These are phyloP conservation scores for Bugulina stolonifera DNA, from an alignment of 2,888 invertebrate species.

Conservation along the genomic window DNA sequence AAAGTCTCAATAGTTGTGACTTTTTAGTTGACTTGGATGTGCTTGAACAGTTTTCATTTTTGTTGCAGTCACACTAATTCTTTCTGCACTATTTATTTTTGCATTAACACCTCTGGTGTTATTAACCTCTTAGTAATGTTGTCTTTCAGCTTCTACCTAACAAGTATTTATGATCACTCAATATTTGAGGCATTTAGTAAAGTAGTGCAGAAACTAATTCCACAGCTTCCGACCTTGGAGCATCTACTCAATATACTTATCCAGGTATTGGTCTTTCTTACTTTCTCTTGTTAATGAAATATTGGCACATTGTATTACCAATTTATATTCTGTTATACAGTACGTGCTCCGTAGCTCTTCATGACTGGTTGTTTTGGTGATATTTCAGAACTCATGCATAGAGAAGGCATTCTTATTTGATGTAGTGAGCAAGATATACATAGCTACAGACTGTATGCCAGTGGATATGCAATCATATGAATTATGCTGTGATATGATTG, in stretches of 20 bases:
- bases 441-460: constrained; percentile 98
- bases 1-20: too few species aligned
- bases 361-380: constrained; percentile 28
- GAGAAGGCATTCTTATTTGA: constrained; percentile 99
- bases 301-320: too few species aligned
- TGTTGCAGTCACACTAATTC: too few species aligned
- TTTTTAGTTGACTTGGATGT: too few species aligned
- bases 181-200: constrained; percentile 99
- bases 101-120: too few species aligned
- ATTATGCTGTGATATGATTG: constrained; percentile 99
- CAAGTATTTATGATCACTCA: constrained; percentile 98
- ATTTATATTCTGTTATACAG: neutral
- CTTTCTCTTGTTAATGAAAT: too few species aligned
- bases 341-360: neutral
- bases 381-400: constrained; percentile 85
- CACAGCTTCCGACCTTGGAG: constrained; percentile 91
- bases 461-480: constrained; percentile 99
- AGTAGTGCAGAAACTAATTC: constrained; percentile 97
- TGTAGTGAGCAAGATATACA: constrained; percentile 89
- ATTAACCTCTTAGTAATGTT: too few species aligned
- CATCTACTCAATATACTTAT: constrained; percentile 95
- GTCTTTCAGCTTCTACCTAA: constrained; percentile 78
- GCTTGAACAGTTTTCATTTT: too few species aligned
- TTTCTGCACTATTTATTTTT: too few species aligned
- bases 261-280: constrained; percentile 63